Conservation (phyloP, 2,888 invertebrate species). For the Coremacera marginata region DNA sequence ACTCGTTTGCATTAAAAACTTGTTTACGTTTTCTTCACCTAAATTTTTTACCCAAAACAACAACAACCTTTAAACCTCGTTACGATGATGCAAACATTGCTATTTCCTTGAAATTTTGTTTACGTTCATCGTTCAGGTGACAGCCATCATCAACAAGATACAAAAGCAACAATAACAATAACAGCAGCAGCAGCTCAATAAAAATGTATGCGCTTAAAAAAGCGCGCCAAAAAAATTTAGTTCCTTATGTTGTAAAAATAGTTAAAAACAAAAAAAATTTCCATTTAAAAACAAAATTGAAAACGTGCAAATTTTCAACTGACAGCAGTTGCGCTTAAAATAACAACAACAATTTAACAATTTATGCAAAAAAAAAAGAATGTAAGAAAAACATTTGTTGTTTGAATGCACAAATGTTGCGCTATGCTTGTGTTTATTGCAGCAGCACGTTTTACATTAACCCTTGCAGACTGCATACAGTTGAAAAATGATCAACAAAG, state of each 20-base stretch:
- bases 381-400: neutral
- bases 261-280: neutral
- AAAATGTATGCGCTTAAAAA: conserved; percentile 19
- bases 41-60: conserved; percentile 49
- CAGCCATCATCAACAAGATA: conserved; percentile 13
- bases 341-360: neutral
- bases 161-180: conserved; percentile 16
- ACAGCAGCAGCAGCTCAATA: neutral
- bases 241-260: neutral
- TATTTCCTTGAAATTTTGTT: conserved; percentile 40
- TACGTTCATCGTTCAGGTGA: conserved; percentile 21
- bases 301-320: conserved; percentile 18
- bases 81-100: conserved; percentile 3
- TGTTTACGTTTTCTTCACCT: conserved; percentile 55
- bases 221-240: conserved; percentile 32
- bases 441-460: too few relatives aligned
- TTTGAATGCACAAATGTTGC: too few relatives aligned
- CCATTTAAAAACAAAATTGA: too few relatives aligned
- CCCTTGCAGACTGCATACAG: too few relatives aligned
- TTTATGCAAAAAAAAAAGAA: neutral
- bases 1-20: neutral
- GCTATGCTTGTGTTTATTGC: too few relatives aligned
- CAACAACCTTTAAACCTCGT: neutral
- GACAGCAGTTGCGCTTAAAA: conserved; percentile 17
- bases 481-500: too few relatives aligned